Percentiles rank a stretch among this genome's conserved stretches.
Evolutionary conservation across 2,113 vertebrate genomes (phyloP).

Genomic region (Indicator maculatus): DNA sequence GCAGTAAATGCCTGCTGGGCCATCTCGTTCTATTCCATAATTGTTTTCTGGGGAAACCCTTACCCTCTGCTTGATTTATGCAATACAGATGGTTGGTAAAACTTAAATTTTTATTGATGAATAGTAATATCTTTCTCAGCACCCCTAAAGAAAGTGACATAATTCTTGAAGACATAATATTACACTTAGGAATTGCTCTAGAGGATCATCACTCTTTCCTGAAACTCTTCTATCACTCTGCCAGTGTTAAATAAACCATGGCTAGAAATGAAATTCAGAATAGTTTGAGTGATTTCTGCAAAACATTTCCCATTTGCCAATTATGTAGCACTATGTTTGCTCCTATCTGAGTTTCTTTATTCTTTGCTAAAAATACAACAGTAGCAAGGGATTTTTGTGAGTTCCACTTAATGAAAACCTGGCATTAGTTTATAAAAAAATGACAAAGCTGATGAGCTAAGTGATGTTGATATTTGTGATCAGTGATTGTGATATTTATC

Average conservation of each 20-base stretch:
- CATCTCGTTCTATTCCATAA: constrained; percentile 49
- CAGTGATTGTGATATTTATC: background rate
- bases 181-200: constrained; percentile 75
- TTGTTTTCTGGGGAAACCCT: constrained; percentile 60
- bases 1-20: constrained; percentile 53
- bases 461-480: background rate
- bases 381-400: constrained; percentile 64
- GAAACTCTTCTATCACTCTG: constrained; percentile 63
- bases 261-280: constrained; percentile 80
- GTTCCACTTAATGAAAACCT: constrained; percentile 45
- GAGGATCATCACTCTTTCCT: constrained; percentile 77
- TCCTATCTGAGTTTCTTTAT: constrained; percentile 76
- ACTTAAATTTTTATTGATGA: constrained; percentile 74
- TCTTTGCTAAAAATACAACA: constrained; percentile 74
- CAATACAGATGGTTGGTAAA: constrained; percentile 73
- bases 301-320: constrained; percentile 79
- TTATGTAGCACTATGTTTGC: constrained; percentile 74
- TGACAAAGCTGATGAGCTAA: constrained; percentile 41
- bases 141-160: constrained; percentile 76
- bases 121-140: constrained; percentile 71
- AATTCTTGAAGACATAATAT: constrained; percentile 82
- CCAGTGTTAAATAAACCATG: constrained; percentile 81
- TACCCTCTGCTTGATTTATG: constrained; percentile 71
- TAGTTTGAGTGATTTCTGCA: constrained; percentile 78
- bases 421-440: constrained; percentile 28